These are phyloP conservation scores for Drosophila nigritarsus DNA, from an alignment of 2,888 invertebrate genomes.

Conservation along the genomic window DNA sequence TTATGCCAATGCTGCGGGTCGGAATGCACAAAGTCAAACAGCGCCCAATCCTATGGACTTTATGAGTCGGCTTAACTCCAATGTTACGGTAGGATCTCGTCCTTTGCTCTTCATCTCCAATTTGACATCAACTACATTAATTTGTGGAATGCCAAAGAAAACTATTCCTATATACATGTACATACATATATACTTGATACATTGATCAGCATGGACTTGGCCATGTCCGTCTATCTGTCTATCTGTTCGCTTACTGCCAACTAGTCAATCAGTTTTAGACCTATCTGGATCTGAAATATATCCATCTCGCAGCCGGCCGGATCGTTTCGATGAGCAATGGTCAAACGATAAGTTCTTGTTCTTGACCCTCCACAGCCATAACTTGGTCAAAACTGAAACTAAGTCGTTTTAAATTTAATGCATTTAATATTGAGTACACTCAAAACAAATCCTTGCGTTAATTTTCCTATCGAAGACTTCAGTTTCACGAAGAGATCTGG, in stretches of 20 bases:
- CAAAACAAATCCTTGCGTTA: too few relatives aligned
- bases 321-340: too few relatives aligned
- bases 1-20: constrained; percentile 78
- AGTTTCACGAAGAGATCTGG: too few relatives aligned
- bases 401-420: too few relatives aligned
- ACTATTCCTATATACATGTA: neutral
- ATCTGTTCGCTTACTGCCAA: neutral
- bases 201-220: neutral
- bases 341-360: too few relatives aligned
- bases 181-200: neutral
- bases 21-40: constrained; percentile 55
- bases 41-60: constrained; percentile 87
- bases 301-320: neutral
- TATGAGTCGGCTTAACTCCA: constrained; percentile 86
- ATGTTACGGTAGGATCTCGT: constrained; percentile 58
- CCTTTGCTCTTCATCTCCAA: neutral
- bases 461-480: too few relatives aligned
- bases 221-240: neutral
- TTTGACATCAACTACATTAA: neutral
- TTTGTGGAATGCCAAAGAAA: neutral
- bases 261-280: too few relatives aligned
- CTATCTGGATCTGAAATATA: neutral
- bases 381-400: too few relatives aligned
- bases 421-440: too few relatives aligned
- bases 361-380: too few relatives aligned